Percentiles rank a stretch among this genome's conserved stretches.
Conservation (phyloP, 2,797 vertebrate species). For the Pseudochromis fuscus region DNA sequence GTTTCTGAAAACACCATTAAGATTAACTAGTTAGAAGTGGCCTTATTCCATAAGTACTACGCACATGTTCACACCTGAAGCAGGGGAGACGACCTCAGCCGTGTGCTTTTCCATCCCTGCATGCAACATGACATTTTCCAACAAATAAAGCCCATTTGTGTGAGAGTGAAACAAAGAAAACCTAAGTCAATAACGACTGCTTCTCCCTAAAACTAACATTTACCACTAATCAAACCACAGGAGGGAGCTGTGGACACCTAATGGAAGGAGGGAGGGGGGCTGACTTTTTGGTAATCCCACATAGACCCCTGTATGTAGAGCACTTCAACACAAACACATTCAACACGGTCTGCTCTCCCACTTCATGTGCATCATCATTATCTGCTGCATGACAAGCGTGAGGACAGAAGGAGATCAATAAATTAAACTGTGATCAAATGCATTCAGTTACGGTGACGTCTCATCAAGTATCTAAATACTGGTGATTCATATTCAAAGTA, state of each 20-base stretch:
- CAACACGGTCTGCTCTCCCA: conserved; percentile 48
- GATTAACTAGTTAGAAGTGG: conserved; percentile 46
- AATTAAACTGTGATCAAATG: conserved; percentile 52
- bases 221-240: conserved; percentile 14
- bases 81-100: conserved; percentile 5
- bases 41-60: conserved; percentile 11
- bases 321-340: conserved; percentile 68
- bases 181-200: background rate
- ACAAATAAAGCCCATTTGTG: conserved; percentile 5
- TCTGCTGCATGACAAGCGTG: conserved; percentile 21
- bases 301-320: conserved; percentile 22
- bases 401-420: conserved; percentile 47
- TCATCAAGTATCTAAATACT: conserved; percentile 40
- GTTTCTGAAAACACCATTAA: conserved; percentile 20
- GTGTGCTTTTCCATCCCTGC: conserved; percentile 46
- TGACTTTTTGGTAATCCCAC: conserved; percentile 5
- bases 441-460: conserved; percentile 27
- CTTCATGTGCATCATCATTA: conserved; percentile 1
- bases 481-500: conserved; percentile 31
- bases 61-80: conserved; percentile 5
- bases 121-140: conserved; percentile 4
- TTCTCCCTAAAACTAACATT: conserved; percentile 8
- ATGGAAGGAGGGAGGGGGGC: conserved; percentile 2
- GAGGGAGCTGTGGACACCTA: conserved; percentile 29
- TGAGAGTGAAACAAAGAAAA: conserved; percentile 4